phyloP scores from a whole-genome alignment of 2,113 vertebrate genomes.

The Phyllostomus hastatus region DNA sequence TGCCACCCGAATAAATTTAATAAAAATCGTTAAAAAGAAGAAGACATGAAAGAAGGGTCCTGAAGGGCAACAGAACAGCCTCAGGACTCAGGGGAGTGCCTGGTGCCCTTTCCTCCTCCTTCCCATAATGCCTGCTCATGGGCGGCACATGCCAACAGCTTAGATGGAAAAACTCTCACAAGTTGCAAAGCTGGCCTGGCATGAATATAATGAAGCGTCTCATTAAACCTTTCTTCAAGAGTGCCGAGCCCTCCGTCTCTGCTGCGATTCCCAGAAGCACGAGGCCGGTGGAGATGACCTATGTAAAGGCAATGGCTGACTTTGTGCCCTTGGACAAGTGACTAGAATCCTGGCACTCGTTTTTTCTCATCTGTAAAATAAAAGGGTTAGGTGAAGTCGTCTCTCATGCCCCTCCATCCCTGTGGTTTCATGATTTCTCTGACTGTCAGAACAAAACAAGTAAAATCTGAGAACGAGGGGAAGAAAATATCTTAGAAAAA shows the following conservation, averaged over 20 bases:
- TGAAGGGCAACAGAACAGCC: neutral
- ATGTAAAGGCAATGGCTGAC: neutral
- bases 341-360: neutral
- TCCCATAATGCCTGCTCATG: neutral
- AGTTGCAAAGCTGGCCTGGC: neutral
- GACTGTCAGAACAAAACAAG: neutral
- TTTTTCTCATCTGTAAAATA: neutral
- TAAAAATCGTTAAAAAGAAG: too few relatives aligned
- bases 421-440: neutral
- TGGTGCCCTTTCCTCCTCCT: accelerated
- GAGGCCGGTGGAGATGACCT: neutral
- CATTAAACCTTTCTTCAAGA: neutral
- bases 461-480: neutral
- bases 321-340: too few relatives aligned
- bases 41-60: neutral
- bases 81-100: neutral
- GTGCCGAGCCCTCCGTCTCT: neutral
- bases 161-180: neutral
- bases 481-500: neutral
- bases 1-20: neutral
- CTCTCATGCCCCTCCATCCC: neutral
- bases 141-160: accelerated
- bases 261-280: neutral
- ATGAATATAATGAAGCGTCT: neutral
- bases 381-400: neutral